Evolutionary conservation across 2,888 invertebrate species (phyloP), one percentile per base, ranked within the genome.

Genomic region (Pollenia labialis): DNA sequence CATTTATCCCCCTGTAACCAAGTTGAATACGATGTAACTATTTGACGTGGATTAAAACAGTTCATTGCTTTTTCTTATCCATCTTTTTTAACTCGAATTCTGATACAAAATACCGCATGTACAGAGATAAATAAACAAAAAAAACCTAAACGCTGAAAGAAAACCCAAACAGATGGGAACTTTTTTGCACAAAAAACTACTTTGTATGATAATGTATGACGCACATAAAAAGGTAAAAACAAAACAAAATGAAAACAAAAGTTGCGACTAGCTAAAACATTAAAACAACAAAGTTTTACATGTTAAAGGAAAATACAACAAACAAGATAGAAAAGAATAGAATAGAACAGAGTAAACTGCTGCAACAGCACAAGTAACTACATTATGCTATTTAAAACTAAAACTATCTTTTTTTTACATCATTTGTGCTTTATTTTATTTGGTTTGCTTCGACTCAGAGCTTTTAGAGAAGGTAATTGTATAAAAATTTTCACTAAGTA

Each of bases 161-260:
- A 46, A 46, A 62, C 56, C 64, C 32, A 32, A 72, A 48, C 81
- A 81, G 72, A 54, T 76, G 76, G 52, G 32, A 75, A 68, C 50
- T 75, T 60, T 81, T 69, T 79, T n/a, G 4, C 18, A 9, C 16
- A 60, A 12, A 58, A 44, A 58, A 32, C 42, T 44, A 75, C 14
- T 75, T 54, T 68, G 54, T 82, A 76, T 82, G 69, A 69, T 76
- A 82, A 82, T 76, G 76, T 82, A 76, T 82, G 76, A 74, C 54
- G 56, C 32, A 50, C 64, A 74, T 81, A 74, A 81, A 56, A 76
- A 82, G 69, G 16, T 69, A 62, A 71, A 79, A 58, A n/a, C 4
- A 32, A 44, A 62, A 23, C 1, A 60, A 46, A 79, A n/a, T 32
- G 32, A 48, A 71, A 80, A 60, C 60, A 71, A 42, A 64, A 81